Evolutionary conservation across 2,888 invertebrate species (phyloP).

Genomic region (Drepana falcataria): DNA sequence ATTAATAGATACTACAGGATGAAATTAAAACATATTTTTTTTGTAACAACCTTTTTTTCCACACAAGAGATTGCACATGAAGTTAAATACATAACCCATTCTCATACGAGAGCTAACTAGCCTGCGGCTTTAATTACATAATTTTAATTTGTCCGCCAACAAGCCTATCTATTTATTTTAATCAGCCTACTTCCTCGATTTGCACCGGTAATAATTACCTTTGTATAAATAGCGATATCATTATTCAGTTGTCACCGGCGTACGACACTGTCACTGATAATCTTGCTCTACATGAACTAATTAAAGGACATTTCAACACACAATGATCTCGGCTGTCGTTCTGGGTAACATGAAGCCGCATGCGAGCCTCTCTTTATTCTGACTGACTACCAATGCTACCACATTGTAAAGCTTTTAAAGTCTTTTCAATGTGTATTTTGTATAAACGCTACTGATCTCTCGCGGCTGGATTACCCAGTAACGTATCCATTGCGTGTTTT

Average conservation of each 20-base stretch:
- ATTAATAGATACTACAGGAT: too few species aligned
- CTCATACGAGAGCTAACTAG: background rate
- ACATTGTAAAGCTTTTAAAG: conserved; percentile 54
- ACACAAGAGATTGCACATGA: too few species aligned
- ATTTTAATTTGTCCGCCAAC: conserved; percentile 18
- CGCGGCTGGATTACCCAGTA: conserved; percentile 4
- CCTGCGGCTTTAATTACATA: background rate
- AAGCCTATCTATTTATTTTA: conserved; percentile 1
- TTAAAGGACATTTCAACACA: conserved; percentile 62
- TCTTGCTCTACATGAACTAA: conserved; percentile 72
- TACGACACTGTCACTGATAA: conserved; percentile 59
- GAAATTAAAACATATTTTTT: too few species aligned
- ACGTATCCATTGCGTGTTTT: conserved; percentile 27
- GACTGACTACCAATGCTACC: conserved; percentile 64
- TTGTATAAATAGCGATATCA: conserved; percentile 44
- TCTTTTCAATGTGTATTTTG: conserved; percentile 59
- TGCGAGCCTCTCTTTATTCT: conserved; percentile 53
- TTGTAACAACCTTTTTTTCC: too few species aligned
- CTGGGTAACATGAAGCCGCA: conserved; percentile 45
- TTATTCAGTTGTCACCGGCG: conserved; percentile 63
- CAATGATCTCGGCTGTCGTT: conserved; percentile 69
- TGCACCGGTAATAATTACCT: conserved; percentile 34
- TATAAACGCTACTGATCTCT: conserved; percentile 37
- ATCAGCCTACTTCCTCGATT: conserved; percentile 9
- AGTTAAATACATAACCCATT: too few species aligned